Percentiles rank a stretch among this genome's conserved stretches.
These are phyloP conservation scores for Nothocercus nigrocapillus DNA, from an alignment of 2,113 vertebrate species.

Conservation along the genomic window DNA sequence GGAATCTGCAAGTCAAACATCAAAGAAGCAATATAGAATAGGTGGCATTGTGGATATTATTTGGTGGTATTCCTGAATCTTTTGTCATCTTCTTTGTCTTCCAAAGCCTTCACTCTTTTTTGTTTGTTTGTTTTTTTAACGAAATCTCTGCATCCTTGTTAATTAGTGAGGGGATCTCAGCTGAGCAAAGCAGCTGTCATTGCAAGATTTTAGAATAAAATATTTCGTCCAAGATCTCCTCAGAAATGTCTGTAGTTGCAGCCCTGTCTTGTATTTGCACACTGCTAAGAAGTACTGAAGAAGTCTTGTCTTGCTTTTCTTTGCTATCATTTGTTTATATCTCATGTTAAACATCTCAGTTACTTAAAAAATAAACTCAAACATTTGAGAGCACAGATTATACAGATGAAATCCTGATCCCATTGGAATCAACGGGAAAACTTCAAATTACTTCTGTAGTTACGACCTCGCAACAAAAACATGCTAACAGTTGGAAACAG, in stretches of 20 bases:
- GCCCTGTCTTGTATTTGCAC: not conserved
- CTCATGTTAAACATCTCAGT: not conserved
- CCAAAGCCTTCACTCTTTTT: not conserved
- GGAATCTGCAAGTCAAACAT: not conserved
- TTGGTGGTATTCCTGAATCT: not conserved
- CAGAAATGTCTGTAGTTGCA: not conserved
- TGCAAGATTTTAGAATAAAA: not conserved
- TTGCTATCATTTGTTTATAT: not conserved
- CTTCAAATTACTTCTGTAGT: not conserved
- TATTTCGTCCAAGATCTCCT: not conserved
- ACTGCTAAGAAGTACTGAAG: not conserved
- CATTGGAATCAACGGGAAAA: not conserved
- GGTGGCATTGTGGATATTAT: not conserved
- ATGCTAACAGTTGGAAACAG: not conserved
- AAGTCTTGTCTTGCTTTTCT: not conserved
- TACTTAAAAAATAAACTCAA: not conserved
- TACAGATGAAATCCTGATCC: not conserved
- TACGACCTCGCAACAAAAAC: not conserved
- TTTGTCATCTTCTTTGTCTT: not conserved
- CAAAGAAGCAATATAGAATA: not conserved
- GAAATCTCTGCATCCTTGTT: not conserved
- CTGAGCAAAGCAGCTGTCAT: not conserved
- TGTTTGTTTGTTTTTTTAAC: not conserved
- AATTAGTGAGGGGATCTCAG: not conserved
- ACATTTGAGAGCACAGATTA: not conserved